Percentiles rank a stretch among this genome's conserved stretches.
Conservation (phyloP, 1,140 invertebrate genomes). For the Himalopsyche phryganea region DNA sequence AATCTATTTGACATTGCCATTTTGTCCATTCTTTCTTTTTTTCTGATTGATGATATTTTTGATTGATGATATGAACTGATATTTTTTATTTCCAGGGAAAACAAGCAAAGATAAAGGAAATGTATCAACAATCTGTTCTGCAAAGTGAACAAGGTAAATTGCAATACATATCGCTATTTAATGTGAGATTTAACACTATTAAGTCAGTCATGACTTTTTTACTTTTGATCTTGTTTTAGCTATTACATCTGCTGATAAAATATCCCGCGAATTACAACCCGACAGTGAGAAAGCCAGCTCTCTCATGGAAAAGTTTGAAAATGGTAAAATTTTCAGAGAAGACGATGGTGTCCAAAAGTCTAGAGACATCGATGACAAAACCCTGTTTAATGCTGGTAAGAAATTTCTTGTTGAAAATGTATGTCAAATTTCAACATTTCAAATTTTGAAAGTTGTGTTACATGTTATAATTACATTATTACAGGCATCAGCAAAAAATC, state of each 20-base stretch:
- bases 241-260: constrained; percentile 59
- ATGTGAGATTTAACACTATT: no score
- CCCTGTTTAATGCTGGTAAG: constrained; percentile 77
- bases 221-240: constrained; percentile 39
- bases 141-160: constrained; percentile 63
- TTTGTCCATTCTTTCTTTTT: no score
- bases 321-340: constrained; percentile 67
- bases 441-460: no score
- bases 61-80: no score
- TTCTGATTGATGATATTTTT: no score
- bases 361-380: constrained; percentile 68
- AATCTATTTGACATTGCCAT: no score
- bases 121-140: constrained; percentile 85
- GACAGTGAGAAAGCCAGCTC: constrained; percentile 64
- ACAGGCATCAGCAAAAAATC: constrained; percentile 83
- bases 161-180: no score
- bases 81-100: constrained; percentile 62
- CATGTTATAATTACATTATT: neutral
- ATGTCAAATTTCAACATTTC: no score
- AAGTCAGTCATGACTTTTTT: neutral
- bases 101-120: constrained; percentile 85
- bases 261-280: constrained; percentile 50
- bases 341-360: constrained; percentile 50
- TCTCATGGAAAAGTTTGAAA: constrained; percentile 81
- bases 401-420: neutral